phyloP scores from a whole-genome alignment of 2,888 invertebrate genomes.

The Selenia dentaria region DNA sequence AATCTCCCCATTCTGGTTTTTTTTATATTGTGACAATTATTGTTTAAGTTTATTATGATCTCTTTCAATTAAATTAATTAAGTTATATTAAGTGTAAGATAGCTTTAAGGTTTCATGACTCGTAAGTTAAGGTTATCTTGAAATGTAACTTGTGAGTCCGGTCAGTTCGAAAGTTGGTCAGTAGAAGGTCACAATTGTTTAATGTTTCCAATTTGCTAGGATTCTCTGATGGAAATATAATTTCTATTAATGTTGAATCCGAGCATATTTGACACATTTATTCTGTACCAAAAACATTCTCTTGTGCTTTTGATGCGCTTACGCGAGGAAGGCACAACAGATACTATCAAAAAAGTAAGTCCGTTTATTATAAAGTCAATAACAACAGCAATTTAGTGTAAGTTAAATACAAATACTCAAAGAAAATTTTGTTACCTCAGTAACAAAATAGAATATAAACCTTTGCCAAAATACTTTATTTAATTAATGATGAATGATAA shows the following conservation, averaged over 20 bases:
- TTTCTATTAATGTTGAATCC: constrained; percentile 51
- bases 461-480: constrained; percentile 47
- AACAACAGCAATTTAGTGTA: constrained; percentile 47
- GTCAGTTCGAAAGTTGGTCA: constrained; percentile 33
- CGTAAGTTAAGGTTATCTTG: constrained; percentile 30
- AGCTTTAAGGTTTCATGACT: constrained; percentile 30
- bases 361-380: constrained; percentile 9
- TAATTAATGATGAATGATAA: constrained; percentile 36
- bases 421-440: constrained; percentile 53
- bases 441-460: constrained; percentile 41
- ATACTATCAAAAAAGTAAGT: constrained; percentile 24
- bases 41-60: constrained; percentile 82
- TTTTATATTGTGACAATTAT: constrained; percentile 73
- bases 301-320: constrained; percentile 44
- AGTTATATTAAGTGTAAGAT: constrained; percentile 65
- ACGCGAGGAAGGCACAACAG: constrained; percentile 44
- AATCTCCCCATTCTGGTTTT: constrained; percentile 40
- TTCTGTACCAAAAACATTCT: constrained; percentile 31
- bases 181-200: constrained; percentile 48
- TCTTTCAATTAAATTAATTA: constrained; percentile 73
- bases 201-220: constrained; percentile 53
- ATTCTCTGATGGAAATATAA: constrained; percentile 58
- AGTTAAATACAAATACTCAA: constrained; percentile 80
- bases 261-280: constrained; percentile 58
- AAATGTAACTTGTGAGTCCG: constrained; percentile 31